These are phyloP conservation scores for Maconellicoccus hirsutus DNA, from an alignment of 1,140 invertebrate species.

Conservation along the genomic window DNA sequence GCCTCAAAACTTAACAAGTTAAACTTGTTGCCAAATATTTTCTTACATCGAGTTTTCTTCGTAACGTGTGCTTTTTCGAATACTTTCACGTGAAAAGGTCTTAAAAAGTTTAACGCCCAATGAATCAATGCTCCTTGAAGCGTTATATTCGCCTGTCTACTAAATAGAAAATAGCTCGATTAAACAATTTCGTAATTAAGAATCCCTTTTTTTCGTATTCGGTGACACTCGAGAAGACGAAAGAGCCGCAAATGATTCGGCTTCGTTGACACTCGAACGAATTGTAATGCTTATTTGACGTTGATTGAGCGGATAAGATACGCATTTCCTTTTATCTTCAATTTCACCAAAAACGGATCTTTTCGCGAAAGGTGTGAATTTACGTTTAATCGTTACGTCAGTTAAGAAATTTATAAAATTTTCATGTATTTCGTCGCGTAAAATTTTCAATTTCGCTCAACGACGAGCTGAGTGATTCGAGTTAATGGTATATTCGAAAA, in stretches of 20 bases:
- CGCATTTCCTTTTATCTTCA: too few relatives aligned
- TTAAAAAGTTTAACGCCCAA: neutral
- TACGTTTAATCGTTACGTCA: too few relatives aligned
- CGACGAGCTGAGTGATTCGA: too few relatives aligned
- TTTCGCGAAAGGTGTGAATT: too few relatives aligned
- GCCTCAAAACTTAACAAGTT: constrained; percentile 8
- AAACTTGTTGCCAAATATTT: constrained; percentile 1
- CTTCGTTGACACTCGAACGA: neutral
- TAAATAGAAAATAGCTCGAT: neutral
- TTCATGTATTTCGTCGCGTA: too few relatives aligned
- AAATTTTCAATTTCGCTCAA: too few relatives aligned
- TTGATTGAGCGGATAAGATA: too few relatives aligned
- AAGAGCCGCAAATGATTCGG: neutral
- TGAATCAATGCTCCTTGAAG: neutral
- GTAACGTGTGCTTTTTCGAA: too few relatives aligned
- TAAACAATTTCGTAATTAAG: constrained; percentile 1
- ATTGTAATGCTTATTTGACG: neutral
- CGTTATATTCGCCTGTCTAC: too few relatives aligned
- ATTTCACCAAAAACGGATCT: too few relatives aligned
- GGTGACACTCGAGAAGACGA: neutral
- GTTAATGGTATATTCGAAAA: neutral
- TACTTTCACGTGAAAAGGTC: too few relatives aligned
- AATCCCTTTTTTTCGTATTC: neutral
- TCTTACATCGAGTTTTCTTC: neutral
- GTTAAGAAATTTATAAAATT: too few relatives aligned